Percentiles rank a stretch among this genome's conserved stretches.
Evolutionary conservation across 23 tunicate genomes (phyloP).

Genomic region (Diplosoma virens): DNA sequence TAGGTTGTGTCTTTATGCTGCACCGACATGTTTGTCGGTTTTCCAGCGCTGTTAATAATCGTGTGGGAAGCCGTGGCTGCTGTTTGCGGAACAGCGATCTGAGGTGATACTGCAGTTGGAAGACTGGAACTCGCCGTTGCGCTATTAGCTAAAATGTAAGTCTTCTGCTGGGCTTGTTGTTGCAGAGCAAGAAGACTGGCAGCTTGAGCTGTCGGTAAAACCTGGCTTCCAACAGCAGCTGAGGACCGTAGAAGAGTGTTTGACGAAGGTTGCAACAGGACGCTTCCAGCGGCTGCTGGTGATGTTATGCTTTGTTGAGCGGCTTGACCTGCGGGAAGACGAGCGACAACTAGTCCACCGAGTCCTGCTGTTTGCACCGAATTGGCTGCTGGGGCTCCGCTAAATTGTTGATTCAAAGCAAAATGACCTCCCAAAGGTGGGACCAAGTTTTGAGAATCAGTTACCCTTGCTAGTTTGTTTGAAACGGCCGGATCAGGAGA

Average conservation of each 20-base stretch:
- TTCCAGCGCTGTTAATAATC: conserved; percentile 88
- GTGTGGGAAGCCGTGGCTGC: conserved; percentile 79
- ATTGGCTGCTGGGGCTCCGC: background rate
- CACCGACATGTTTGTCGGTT: conserved; percentile 71
- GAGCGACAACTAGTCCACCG: conserved; percentile 48
- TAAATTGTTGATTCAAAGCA: conserved; percentile 30
- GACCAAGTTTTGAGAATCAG: background rate
- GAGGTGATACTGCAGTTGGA: conserved; percentile 31
- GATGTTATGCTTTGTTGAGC: conserved; percentile 1
- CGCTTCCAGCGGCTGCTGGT: conserved; percentile 4
- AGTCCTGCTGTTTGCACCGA: conserved; percentile 26
- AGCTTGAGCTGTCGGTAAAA: conserved; percentile 31
- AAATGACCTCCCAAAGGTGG: conserved; percentile 38
- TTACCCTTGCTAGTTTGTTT: conserved; percentile 22
- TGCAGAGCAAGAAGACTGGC: conserved; percentile 36
- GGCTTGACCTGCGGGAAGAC: conserved; percentile 30
- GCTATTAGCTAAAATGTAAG: conserved; percentile 15
- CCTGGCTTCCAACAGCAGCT: conserved; percentile 33
- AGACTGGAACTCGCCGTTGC: conserved; percentile 26
- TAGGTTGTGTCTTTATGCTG: conserved; percentile 98
- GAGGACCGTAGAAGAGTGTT: conserved; percentile 4
- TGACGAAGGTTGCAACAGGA: background rate
- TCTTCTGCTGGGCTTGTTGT: conserved; percentile 45
- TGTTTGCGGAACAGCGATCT: conserved; percentile 9
- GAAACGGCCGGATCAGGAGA: background rate